These are phyloP conservation scores for Stenurella melanura DNA, from an alignment of 2,888 invertebrate genomes.

Conservation along the genomic window DNA sequence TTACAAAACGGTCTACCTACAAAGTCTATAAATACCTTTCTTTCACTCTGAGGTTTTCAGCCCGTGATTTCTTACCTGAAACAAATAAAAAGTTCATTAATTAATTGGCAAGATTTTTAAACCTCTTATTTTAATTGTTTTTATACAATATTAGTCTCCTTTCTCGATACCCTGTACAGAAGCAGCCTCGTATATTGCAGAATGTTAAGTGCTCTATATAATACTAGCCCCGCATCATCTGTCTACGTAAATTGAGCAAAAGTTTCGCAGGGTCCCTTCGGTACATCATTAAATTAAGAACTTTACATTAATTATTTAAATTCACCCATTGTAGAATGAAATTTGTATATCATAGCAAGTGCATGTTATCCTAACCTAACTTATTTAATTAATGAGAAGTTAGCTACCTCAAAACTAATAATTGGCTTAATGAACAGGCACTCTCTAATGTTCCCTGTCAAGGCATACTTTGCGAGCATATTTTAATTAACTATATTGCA, in stretches of 20 bases:
- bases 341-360: conserved; percentile 55
- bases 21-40: no score
- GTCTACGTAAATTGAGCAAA: conserved; percentile 13
- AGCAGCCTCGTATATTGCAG: no score
- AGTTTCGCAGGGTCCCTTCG: conserved; percentile 38
- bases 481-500: conserved; percentile 59
- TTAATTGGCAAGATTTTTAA: no score
- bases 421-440: conserved; percentile 63
- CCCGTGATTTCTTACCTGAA: no score
- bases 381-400: conserved; percentile 62
- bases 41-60: no score
- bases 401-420: conserved; percentile 63
- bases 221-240: not conserved
- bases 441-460: conserved; percentile 58
- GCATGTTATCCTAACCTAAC: conserved; percentile 60
- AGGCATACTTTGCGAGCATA: conserved; percentile 53
- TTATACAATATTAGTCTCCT: no score
- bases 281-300: conserved; percentile 45
- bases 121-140: no score
- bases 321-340: conserved; percentile 48
- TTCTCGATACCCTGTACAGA: not conserved
- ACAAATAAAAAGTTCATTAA: no score
- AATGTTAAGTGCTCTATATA: not conserved
- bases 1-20: no score
- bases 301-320: conserved; percentile 49